Percentiles rank a stretch among this genome's conserved stretches.
These are phyloP conservation scores for Temnothorax nylanderi DNA, from an alignment of 1,140 invertebrate genomes.

Conservation along the genomic window DNA sequence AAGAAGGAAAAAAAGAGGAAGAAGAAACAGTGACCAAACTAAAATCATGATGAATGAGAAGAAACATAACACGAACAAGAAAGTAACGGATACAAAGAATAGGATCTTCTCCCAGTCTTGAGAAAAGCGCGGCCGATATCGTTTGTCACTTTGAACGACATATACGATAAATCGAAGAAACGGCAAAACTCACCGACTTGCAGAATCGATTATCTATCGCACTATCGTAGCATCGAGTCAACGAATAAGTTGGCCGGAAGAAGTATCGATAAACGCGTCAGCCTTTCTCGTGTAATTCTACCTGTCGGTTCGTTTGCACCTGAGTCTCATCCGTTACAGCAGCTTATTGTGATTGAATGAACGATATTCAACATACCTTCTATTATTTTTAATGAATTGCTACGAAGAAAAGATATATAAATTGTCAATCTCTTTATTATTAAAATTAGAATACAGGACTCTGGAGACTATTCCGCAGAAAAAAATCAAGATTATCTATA, in stretches of 20 bases:
- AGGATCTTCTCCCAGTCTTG: constrained; percentile 23
- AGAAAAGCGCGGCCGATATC: constrained; percentile 59
- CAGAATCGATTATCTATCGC: constrained; percentile 49
- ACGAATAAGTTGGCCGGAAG: constrained; percentile 40
- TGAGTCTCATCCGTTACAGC: constrained; percentile 23
- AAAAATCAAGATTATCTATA: not conserved
- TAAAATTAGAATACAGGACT: not conserved
- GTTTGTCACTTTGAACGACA: constrained; percentile 64
- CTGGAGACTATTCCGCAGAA: not conserved
- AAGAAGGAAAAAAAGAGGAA: not conserved
- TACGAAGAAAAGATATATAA: not conserved
- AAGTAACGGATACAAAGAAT: constrained; percentile 27
- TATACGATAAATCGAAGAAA: constrained; percentile 66
- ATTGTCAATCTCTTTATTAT: not conserved
- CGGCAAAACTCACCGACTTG: constrained; percentile 44
- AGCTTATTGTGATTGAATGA: constrained; percentile 17
- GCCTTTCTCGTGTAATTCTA: constrained; percentile 11
- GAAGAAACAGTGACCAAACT: not conserved
- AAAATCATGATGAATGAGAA: constrained; percentile 30
- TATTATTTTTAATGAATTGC: not conserved
- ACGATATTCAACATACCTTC: not conserved
- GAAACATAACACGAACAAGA: constrained; percentile 21
- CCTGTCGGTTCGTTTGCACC: constrained; percentile 45
- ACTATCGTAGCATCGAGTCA: constrained; percentile 4
- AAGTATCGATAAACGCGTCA: constrained; percentile 50